These are phyloP conservation scores for Phyllostomus hastatus DNA, from an alignment of 2,113 vertebrate genomes.

Conservation along the genomic window DNA sequence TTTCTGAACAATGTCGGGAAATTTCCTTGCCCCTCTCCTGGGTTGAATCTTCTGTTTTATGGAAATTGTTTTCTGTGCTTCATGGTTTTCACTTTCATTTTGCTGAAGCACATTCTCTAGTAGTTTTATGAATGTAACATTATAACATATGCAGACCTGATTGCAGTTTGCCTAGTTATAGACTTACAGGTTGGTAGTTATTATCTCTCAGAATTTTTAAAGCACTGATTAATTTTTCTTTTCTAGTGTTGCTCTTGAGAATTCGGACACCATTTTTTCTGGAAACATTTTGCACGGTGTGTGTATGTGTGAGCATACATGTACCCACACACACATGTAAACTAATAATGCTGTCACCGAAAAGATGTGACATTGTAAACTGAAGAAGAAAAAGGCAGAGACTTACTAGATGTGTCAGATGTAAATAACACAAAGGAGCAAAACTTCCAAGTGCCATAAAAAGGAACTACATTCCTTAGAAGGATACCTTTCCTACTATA, in stretches of 20 bases:
- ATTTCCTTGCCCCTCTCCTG: neutral
- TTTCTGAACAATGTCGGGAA: neutral
- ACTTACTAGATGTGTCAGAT: neutral
- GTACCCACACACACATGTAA: neutral
- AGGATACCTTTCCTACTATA: neutral
- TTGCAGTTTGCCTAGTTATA: neutral
- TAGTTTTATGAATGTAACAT: neutral
- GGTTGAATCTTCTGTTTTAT: neutral
- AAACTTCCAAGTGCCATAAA: neutral
- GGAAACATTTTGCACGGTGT: neutral
- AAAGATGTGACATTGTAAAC: neutral
- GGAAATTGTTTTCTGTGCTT: neutral
- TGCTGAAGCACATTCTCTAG: neutral
- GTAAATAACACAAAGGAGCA: neutral
- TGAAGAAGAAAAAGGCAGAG: neutral
- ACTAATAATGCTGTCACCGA: neutral
- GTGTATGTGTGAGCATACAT: too few species aligned
- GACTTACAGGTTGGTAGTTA: neutral
- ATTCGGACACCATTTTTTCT: neutral
- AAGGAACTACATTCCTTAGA: neutral
- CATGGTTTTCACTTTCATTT: neutral
- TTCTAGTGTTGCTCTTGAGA: neutral
- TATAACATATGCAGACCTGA: neutral
- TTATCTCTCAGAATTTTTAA: neutral
- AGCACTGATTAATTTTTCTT: neutral